These are phyloP conservation scores for Cotesia congregata DNA, from an alignment of 2,888 invertebrate species.

Conservation along the genomic window DNA sequence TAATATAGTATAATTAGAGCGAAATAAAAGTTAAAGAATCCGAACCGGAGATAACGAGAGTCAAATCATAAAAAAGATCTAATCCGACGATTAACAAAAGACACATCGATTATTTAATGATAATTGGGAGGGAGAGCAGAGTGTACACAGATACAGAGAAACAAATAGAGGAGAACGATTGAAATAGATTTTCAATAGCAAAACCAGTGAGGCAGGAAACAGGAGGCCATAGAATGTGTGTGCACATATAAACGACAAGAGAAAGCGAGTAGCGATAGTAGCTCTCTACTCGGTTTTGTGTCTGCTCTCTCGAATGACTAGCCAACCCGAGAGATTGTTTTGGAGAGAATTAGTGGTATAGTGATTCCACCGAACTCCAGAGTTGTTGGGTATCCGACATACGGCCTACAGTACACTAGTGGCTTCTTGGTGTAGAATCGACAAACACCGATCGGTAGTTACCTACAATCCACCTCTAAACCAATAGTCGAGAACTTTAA, in stretches of 20 bases:
- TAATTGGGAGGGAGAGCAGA: neutral
- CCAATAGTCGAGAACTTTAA: constrained; percentile 25
- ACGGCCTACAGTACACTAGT: constrained; percentile 3
- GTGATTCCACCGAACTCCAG: constrained; percentile 32
- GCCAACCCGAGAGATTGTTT: constrained; percentile 38
- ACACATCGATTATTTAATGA: neutral
- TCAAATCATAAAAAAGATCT: neutral
- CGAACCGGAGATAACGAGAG: neutral
- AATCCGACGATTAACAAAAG: neutral
- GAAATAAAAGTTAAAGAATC: too few relatives aligned
- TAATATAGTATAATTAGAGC: too few relatives aligned
- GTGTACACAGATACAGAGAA: neutral
- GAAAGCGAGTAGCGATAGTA: neutral
- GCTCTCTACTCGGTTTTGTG: constrained; percentile 16
- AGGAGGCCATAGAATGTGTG: neutral
- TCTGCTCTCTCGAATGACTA: neutral
- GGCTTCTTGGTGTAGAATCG: constrained; percentile 36
- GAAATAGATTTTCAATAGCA: neutral
- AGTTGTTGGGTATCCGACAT: constrained; percentile 30
- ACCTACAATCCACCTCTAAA: constrained; percentile 35
- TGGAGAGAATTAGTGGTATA: constrained; percentile 40
- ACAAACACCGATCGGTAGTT: constrained; percentile 41
- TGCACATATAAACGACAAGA: constrained; percentile 8
- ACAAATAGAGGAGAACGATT: constrained; percentile 3
- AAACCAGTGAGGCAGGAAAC: constrained; percentile 18